Evolutionary conservation across 1,140 invertebrate species (phyloP).

Genomic region (Micrasema minimum): DNA sequence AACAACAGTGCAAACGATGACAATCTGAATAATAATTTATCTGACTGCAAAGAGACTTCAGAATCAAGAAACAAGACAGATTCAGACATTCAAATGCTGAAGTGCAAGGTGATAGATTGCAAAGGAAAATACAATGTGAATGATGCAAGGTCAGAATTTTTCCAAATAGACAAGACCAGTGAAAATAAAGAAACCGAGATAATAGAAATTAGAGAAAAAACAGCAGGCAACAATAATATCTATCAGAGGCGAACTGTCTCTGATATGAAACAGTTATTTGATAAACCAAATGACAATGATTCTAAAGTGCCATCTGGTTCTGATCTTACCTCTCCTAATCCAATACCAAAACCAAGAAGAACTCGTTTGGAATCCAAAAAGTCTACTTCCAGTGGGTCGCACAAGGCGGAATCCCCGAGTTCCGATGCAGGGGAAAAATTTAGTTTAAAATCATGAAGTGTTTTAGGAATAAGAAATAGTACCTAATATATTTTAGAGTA

Average conservation of each 20-base stretch:
- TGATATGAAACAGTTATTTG: constrained; percentile 62
- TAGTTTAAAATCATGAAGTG: not conserved
- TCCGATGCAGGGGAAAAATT: not conserved
- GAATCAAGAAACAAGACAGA: not conserved
- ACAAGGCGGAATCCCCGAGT: constrained; percentile 25
- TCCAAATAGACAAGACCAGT: constrained; percentile 63
- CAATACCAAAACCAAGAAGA: constrained; percentile 65
- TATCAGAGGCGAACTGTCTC: constrained; percentile 57
- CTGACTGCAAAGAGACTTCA: not conserved
- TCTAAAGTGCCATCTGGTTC: not conserved
- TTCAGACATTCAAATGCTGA: constrained; percentile 36
- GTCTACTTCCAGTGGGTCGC: constrained; percentile 49
- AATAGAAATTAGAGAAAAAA: constrained; percentile 22
- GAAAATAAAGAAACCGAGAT: constrained; percentile 53
- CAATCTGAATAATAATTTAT: constrained; percentile 8
- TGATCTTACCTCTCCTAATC: constrained; percentile 59
- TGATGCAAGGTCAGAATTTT: constrained; percentile 56
- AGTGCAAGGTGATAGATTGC: constrained; percentile 30
- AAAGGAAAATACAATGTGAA: constrained; percentile 14
- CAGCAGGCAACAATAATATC: constrained; percentile 14
- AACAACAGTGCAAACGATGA: constrained; percentile 4
- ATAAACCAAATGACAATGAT: constrained; percentile 55
- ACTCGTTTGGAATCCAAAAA: constrained; percentile 59
- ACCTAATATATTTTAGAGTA: too few relatives aligned
- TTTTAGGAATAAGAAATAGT: not conserved